A percentile compares a stretch with the other conserved stretches of the same genome.
These are phyloP conservation scores for Hylaeus volcanicus DNA, from an alignment of 1,140 invertebrate species.

Conservation along the genomic window DNA sequence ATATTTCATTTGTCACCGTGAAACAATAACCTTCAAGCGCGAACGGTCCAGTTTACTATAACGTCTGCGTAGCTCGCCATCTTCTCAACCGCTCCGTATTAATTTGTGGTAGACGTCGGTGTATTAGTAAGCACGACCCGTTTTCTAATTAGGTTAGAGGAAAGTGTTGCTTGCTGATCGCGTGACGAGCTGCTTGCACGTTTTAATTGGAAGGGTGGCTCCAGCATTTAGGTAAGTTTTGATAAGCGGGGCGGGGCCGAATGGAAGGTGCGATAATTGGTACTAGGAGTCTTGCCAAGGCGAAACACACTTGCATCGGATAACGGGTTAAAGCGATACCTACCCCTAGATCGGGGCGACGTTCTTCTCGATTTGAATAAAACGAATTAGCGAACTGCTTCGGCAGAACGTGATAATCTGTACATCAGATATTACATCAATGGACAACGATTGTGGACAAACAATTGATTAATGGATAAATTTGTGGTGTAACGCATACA, in stretches of 20 bases:
- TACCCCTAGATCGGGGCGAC: neutral
- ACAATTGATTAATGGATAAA: too few species aligned
- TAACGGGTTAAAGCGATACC: conserved; percentile 25
- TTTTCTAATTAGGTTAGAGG: conserved; percentile 64
- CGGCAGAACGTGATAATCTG: neutral
- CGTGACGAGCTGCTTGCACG: conserved; percentile 61
- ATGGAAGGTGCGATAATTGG: conserved; percentile 57
- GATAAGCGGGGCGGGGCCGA: conserved; percentile 58
- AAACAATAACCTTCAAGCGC: neutral
- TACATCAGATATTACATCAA: too few species aligned
- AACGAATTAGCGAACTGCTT: neutral
- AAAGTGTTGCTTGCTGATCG: conserved; percentile 59
- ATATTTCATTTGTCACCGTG: too few species aligned
- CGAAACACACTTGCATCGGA: conserved; percentile 23
- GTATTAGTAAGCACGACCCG: neutral
- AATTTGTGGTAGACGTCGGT: neutral
- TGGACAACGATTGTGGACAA: too few species aligned
- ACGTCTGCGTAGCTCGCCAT: neutral
- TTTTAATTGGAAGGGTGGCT: conserved; percentile 66
- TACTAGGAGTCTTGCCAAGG: neutral
- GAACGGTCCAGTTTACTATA: neutral
- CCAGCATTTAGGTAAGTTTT: conserved; percentile 65
- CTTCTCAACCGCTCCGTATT: neutral
- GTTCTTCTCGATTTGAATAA: neutral
- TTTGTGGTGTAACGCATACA: too few species aligned